phyloP scores from a whole-genome alignment of 2,888 invertebrate genomes.

The Glyphotaelius pellucidus region DNA sequence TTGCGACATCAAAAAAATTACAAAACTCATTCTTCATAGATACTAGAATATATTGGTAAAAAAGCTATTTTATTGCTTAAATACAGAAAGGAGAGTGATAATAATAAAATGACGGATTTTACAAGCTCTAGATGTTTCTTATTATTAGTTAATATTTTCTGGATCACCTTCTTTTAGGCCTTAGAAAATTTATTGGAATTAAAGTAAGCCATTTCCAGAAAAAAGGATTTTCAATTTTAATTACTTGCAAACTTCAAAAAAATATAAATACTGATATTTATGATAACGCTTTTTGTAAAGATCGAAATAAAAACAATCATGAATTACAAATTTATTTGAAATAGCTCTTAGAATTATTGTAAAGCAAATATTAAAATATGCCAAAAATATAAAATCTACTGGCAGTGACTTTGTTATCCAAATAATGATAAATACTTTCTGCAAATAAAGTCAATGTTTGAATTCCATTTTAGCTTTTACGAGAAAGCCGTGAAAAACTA shows the following conservation, averaged over 20 bases:
- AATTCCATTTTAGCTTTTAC: background rate
- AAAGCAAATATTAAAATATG: background rate
- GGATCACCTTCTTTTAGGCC: background rate
- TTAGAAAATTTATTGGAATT: background rate
- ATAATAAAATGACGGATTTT: slow-evolving; percentile 5
- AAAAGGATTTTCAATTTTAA: background rate
- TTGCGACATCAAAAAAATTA: slow-evolving; percentile 59
- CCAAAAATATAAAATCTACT: slow-evolving; percentile 44
- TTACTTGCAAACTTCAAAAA: background rate
- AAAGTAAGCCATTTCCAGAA: slow-evolving; percentile 36
- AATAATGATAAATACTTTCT: slow-evolving; percentile 16
- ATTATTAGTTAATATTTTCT: background rate
- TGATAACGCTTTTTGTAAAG: background rate
- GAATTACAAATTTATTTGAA: background rate
- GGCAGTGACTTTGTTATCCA: slow-evolving; percentile 52
- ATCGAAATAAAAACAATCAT: background rate
- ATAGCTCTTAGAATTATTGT: background rate
- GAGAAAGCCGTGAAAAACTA: slow-evolving; percentile 45
- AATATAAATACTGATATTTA: slow-evolving; percentile 32
- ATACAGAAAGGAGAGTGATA: slow-evolving; percentile 36
- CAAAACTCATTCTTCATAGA: slow-evolving; percentile 54
- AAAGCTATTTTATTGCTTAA: slow-evolving; percentile 62
- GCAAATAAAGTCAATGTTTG: slow-evolving; percentile 5
- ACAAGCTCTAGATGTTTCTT: slow-evolving; percentile 10
- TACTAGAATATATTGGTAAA: slow-evolving; percentile 58